phyloP scores from a whole-genome alignment of 1,140 invertebrate genomes.

The Apis dorsata region DNA sequence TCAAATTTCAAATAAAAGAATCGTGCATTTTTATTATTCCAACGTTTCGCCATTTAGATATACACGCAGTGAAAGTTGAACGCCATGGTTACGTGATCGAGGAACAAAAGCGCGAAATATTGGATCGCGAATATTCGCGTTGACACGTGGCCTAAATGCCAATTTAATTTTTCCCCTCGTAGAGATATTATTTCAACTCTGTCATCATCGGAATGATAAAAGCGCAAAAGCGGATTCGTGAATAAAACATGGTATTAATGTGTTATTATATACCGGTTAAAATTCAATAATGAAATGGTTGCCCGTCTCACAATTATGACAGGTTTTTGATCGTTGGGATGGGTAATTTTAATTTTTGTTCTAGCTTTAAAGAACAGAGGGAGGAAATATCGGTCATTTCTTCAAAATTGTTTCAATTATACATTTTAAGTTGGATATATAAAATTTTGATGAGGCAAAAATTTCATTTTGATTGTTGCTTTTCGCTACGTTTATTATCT shows the following conservation, averaged over 20 bases:
- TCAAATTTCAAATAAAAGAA: neutral
- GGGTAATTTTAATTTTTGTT: too few species aligned
- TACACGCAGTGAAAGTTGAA: neutral
- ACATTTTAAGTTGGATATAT: too few species aligned
- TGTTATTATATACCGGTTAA: neutral
- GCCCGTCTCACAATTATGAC: too few species aligned
- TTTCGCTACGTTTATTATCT: too few species aligned
- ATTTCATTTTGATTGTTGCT: too few species aligned
- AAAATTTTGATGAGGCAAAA: too few species aligned
- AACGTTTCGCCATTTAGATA: neutral
- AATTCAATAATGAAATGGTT: too few species aligned
- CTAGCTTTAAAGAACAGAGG: too few species aligned
- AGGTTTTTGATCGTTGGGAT: too few species aligned
- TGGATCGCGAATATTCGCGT: constrained; percentile 22
- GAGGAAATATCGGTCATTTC: too few species aligned
- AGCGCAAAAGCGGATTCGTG: neutral
- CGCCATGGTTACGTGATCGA: constrained; percentile 30
- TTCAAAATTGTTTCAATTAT: too few species aligned
- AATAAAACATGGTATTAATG: constrained; percentile 19
- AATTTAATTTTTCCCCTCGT: constrained; percentile 42
- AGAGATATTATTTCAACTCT: constrained; percentile 11
- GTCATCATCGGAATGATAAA: neutral
- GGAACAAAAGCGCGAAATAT: constrained; percentile 11
- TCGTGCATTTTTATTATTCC: too few species aligned
- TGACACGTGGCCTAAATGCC: constrained; percentile 36